Percentiles rank a stretch among this genome's conserved stretches.
Conservation (phyloP, 2,113 vertebrate species). For the Eulacestoma nigropectus region DNA sequence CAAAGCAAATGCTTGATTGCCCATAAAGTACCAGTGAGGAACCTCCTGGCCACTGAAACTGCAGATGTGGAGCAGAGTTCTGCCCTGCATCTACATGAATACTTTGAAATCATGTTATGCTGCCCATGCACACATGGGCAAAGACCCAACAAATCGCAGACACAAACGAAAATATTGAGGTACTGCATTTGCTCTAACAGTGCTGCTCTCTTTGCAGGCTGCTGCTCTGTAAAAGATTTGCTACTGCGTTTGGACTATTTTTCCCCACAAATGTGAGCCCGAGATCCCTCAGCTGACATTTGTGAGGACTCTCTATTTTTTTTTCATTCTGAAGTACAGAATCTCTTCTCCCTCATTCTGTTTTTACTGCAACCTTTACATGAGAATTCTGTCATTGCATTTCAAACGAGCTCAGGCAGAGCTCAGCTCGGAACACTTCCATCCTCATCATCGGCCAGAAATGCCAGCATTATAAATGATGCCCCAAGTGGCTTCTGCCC, state of each 20-base stretch:
- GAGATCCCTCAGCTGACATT: neutral
- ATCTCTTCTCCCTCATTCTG: neutral
- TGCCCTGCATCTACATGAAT: neutral
- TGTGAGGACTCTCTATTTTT: neutral
- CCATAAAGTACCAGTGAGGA: neutral
- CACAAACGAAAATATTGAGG: neutral
- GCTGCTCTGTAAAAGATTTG: neutral
- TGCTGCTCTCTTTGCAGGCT: neutral
- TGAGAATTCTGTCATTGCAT: neutral
- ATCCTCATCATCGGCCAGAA: neutral
- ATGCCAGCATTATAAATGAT: conserved; percentile 26
- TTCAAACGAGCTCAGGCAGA: neutral
- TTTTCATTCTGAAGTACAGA: neutral
- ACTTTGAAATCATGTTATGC: accelerated
- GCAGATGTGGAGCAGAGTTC: neutral
- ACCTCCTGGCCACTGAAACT: neutral
- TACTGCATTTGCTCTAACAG: neutral
- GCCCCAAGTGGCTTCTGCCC: conserved; percentile 47
- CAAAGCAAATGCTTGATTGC: neutral
- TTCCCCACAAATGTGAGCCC: neutral
- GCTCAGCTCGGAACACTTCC: neutral
- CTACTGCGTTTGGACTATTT: neutral
- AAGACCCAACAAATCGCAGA: neutral
- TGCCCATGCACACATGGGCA: accelerated
- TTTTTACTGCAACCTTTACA: neutral